A percentile compares a stretch with the other conserved stretches of the same genome.
Conservation (phyloP, 2,888 invertebrate genomes). For the Cryptocephalus moraei region DNA sequence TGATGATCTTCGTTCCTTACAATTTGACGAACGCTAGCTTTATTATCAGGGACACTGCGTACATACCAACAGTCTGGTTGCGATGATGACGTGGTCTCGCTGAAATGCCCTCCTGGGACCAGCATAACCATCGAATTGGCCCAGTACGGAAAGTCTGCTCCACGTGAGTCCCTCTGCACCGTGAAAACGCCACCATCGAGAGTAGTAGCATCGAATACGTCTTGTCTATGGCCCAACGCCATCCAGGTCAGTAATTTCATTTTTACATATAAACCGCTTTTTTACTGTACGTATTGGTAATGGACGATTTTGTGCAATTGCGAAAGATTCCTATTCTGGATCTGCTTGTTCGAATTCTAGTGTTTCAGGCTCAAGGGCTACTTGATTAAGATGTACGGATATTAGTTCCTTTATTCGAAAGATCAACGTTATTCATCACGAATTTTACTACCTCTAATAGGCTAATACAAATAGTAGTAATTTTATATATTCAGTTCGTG, state of each 20-base stretch:
- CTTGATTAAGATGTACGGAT: too few species aligned
- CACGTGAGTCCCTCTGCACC: conserved; percentile 29
- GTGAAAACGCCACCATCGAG: conserved; percentile 22
- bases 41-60: conserved; percentile 80
- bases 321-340: too few species aligned
- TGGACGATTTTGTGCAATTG: too few species aligned
- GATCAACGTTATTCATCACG: too few species aligned
- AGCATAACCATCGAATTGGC: conserved; percentile 85
- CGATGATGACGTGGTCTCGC: conserved; percentile 77
- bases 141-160: conserved; percentile 67
- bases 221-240: conserved; percentile 66
- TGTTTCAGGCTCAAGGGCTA: too few species aligned
- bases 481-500: too few species aligned
- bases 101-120: conserved; percentile 85
- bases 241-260: conserved; percentile 57
- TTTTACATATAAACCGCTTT: not conserved
- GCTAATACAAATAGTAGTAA: too few species aligned
- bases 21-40: conserved; percentile 46
- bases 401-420: too few species aligned
- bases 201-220: conserved; percentile 45
- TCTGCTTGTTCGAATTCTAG: too few species aligned
- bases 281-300: too few species aligned
- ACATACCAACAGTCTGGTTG: conserved; percentile 89
- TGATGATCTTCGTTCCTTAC: too few species aligned
- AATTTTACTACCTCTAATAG: too few species aligned